Percentiles rank a stretch among this genome's conserved stretches.
Evolutionary conservation across 2,113 vertebrate genomes (phyloP).

Genomic region (Daphoenositta chrysoptera): DNA sequence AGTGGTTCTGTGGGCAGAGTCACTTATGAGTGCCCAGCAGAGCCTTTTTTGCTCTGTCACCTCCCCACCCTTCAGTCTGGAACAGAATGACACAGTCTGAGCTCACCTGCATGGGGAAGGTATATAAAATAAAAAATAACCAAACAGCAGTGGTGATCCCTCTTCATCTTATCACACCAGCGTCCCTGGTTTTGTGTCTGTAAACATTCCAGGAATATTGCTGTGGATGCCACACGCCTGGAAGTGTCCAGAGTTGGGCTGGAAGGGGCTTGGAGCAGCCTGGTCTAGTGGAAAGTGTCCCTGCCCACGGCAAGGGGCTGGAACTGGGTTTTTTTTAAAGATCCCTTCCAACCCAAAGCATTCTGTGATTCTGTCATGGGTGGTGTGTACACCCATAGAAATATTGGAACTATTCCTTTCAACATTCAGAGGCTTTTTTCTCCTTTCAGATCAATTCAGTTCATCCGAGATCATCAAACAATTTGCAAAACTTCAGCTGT

Average conservation of each 20-base stretch:
- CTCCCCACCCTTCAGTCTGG: neutral
- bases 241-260: neutral
- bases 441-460: neutral
- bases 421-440: neutral
- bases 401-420: neutral
- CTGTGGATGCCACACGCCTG: rapidly evolving
- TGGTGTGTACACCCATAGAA: neutral
- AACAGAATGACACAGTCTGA: neutral
- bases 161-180: neutral
- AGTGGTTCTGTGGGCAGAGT: neutral
- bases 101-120: neutral
- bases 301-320: neutral
- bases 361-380: neutral
- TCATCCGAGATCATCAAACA: neutral
- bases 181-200: neutral
- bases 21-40: neutral
- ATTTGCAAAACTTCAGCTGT: neutral
- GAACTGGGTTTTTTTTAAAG: neutral
- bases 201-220: neutral
- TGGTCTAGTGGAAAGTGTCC: neutral
- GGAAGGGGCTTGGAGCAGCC: neutral
- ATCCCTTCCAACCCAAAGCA: neutral
- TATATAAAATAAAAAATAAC: too few species aligned
- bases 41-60: neutral
- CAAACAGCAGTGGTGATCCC: neutral